Percentiles rank a stretch among this genome's conserved stretches.
These are phyloP conservation scores for Trilocha varians DNA, from an alignment of 2,888 invertebrate genomes.

Conservation along the genomic window DNA sequence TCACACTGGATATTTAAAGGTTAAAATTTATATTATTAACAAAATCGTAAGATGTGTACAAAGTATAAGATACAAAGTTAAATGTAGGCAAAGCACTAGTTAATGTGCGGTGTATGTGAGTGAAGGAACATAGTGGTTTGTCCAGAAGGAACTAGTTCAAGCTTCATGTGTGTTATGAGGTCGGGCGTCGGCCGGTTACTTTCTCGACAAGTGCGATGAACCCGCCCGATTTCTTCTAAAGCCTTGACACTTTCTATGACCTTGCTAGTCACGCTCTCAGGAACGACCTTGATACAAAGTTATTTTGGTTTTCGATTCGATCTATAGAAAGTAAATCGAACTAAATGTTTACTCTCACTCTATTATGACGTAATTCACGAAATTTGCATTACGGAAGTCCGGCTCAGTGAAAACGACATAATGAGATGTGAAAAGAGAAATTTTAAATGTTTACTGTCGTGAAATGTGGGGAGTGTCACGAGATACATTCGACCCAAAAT, in stretches of 20 bases:
- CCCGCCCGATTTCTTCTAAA: conserved; percentile 65
- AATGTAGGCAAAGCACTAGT: too few species aligned
- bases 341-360: conserved; percentile 60
- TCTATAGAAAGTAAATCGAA: conserved; percentile 58
- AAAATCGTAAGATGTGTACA: too few species aligned
- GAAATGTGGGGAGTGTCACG: conserved; percentile 65
- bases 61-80: too few species aligned
- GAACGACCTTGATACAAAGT: conserved; percentile 51
- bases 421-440: conserved; percentile 73
- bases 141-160: conserved; percentile 52
- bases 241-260: conserved; percentile 72
- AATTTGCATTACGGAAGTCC: conserved; percentile 53
- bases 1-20: too few species aligned
- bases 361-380: conserved; percentile 45
- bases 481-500: conserved; percentile 59
- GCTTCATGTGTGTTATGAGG: conserved; percentile 64
- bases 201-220: conserved; percentile 65
- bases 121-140: conserved; percentile 25
- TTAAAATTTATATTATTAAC: too few species aligned
- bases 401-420: conserved; percentile 65
- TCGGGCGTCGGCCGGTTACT: conserved; percentile 55
- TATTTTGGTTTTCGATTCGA: conserved; percentile 25
- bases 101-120: conserved; percentile 15
- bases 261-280: conserved; percentile 42
- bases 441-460: conserved; percentile 64